Evolutionary conservation across 2,888 invertebrate species (phyloP), one percentile per base, ranked within the genome.

Genomic region (Orthosia gothica): DNA sequence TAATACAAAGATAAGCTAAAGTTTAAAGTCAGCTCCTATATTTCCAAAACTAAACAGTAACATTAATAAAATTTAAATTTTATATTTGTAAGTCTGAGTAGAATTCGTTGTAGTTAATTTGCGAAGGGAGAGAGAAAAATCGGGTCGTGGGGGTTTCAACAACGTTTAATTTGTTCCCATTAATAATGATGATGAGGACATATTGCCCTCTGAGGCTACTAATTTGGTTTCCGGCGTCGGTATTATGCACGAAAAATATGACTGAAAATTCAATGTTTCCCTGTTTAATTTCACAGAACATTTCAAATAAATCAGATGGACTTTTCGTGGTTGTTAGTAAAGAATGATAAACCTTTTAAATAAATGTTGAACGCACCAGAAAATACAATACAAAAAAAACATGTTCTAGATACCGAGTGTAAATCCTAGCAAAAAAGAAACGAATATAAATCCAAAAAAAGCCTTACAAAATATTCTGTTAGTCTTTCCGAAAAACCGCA

Each of bases 81-180:
- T 87, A 91, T 93, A 91, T 90, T 85, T 72, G 85, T 87, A 66
- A 20, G 69, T 84, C 92, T 94, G 93, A 96, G 95, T 95, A 94
- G 90, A 90, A 89, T 95, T 93, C 92, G 90, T 86, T 95, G 95
- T 95, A 93, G 93, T 93, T 93, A 94, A 95, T 95, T 96, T 94
- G 91, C 91, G 81, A 90, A 88, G 84, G 90, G 92, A 92, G 92
- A 87, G 92, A 94, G 94, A 95, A 95, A 95, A 95, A 95, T 94
- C 88, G 92, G 88, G 89, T 74, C 74, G 89, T 87, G 89, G 88
- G 88, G 81, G 87, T 93, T 93, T 93, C 92, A 92, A 93, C 93
- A 92, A 92, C 91, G 90, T 92, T 95, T 95, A 95, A 96, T 94
- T 94, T 94, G 93, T 92, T 88, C 85, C 86, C 93, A 95, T 96